Evolutionary conservation across 2,888 invertebrate genomes (phyloP), one percentile per base, ranked within the genome.

Genomic region (Pachydiplax longipennis): DNA sequence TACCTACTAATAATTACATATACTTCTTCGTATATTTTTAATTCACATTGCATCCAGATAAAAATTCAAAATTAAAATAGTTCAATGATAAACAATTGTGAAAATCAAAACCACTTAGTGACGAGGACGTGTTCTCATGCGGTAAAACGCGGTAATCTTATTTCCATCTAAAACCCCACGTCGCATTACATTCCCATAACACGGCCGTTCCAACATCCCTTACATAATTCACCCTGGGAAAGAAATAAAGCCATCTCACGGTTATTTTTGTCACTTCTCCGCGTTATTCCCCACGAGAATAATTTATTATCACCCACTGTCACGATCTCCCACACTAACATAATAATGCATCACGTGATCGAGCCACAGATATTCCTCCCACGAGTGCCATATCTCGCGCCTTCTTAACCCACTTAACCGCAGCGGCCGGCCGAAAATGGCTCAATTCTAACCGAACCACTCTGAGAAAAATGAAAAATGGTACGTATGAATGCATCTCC

Each of bases 341-440:
- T 83, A 58, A 83, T 83, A 53, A 65, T 61, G 37, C 61, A 61
- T 87, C 37, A 58, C 65, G 61, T 65, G 37, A 87, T 87, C 61
- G 87, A 37, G 22, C 87, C 25, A n/a, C 61, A 22, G 2, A 22
- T 44, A 37, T 81, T 81, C n/a, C 81, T 25, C 87, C 87, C 61
- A 37, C 61, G 87, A 61, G 61, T 35, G 87, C 40, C 61, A 53
- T 87, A 87, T 83, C 58, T 58, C 58, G 83, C 87, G 35, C 87
- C 87, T 87, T 61, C 87, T 61, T 87, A 87, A 87, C 87, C 87
- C 61, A 87, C 87, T 87, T 87, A 61, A 58, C 58, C 15, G 35
- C n/a, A 37, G n/a, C n/a, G 53, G 15, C 0, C 2, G 48, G 48
- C 48, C 58, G 8, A 61, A 15, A 61, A 87, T 65, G 65, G 37